phyloP scores from a whole-genome alignment of 1,140 invertebrate species.

The Drosophila jambulina region DNA sequence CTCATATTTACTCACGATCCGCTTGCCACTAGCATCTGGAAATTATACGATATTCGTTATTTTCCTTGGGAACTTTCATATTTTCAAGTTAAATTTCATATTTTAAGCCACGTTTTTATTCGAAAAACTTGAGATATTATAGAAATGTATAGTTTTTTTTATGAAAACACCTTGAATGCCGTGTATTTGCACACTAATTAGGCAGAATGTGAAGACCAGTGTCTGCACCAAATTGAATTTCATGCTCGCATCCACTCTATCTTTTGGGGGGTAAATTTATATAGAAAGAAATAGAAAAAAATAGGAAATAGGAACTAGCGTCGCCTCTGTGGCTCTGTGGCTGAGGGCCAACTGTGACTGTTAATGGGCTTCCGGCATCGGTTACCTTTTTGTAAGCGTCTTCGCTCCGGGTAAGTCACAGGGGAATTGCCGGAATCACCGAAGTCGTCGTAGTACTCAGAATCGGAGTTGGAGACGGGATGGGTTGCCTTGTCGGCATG shows the following conservation, averaged over 20 bases:
- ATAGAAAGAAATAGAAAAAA: background rate
- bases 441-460: background rate
- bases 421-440: slow-evolving; percentile 39
- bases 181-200: slow-evolving; percentile 67
- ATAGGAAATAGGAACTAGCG: slow-evolving; percentile 6
- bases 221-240: slow-evolving; percentile 51
- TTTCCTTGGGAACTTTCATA: background rate
- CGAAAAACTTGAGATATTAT: background rate
- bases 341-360: slow-evolving; percentile 58
- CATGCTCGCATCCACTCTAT: slow-evolving; percentile 33
- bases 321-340: slow-evolving; percentile 27
- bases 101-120: background rate
- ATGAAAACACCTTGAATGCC: slow-evolving; percentile 64
- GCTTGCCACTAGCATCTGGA: slow-evolving; percentile 65
- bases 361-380: slow-evolving; percentile 48
- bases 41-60: background rate
- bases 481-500: slow-evolving; percentile 58
- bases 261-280: background rate
- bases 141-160: background rate
- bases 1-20: slow-evolving; percentile 73
- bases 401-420: slow-evolving; percentile 19
- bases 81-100: background rate
- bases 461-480: background rate
- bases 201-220: slow-evolving; percentile 43
- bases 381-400: slow-evolving; percentile 71